Evolutionary conservation across 2,113 vertebrate species (phyloP).

Genomic region (Pan paniscus): DNA sequence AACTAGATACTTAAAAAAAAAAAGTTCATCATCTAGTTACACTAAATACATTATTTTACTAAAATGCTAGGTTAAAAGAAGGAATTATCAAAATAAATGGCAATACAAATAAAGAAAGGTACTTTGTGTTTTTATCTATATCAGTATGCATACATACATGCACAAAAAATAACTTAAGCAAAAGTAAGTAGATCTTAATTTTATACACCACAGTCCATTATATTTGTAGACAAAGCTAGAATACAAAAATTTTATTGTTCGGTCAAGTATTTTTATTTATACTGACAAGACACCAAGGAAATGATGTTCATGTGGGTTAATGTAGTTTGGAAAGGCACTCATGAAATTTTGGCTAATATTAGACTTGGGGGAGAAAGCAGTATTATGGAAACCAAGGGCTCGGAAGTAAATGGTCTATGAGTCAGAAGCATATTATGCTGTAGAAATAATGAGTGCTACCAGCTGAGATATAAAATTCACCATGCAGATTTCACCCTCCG

Average conservation of each 20-base stretch:
- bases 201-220: background rate
- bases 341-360: constrained; percentile 13
- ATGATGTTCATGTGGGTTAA: background rate
- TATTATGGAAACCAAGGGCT: constrained; percentile 37
- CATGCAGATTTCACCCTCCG: constrained; percentile 34
- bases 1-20: background rate
- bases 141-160: background rate
- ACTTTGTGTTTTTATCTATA: background rate
- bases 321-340: constrained; percentile 17
- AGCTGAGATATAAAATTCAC: constrained; percentile 59
- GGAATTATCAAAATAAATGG: background rate
- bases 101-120: background rate
- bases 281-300: constrained; percentile 34
- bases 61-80: background rate
- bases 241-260: constrained; percentile 1
- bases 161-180: background rate
- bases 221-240: background rate
- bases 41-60: constrained; percentile 47
- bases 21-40: background rate
- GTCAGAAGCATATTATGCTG: constrained; percentile 54
- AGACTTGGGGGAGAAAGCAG: background rate
- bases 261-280: constrained; percentile 23
- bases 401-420: constrained; percentile 59
- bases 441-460: constrained; percentile 61
- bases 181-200: background rate